These are phyloP conservation scores for Cryptoblepharus egeriae DNA, from an alignment of 2,797 vertebrate species.

Conservation along the genomic window DNA sequence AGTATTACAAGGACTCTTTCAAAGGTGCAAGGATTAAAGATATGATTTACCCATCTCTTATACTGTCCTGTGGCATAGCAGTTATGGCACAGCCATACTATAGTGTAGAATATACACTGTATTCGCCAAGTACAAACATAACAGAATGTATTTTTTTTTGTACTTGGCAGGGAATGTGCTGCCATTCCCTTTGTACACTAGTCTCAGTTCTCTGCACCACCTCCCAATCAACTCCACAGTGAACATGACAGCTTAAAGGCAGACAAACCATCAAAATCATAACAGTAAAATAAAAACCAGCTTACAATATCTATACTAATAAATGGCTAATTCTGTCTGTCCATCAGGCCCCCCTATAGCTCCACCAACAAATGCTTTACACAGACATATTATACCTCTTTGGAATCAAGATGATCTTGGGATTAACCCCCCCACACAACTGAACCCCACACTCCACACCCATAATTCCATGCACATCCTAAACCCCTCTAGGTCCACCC, in stretches of 20 bases:
- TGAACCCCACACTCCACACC: no score
- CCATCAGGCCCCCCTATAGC: no score
- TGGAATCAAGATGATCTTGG: no score
- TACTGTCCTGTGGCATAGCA: slow-evolving; percentile 46
- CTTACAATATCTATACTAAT: neutral
- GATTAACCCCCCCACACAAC: no score
- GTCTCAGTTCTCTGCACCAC: neutral
- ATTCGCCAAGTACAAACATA: neutral
- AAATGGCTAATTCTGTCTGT: no score
- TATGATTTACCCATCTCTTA: slow-evolving; percentile 21
- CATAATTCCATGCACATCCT: no score
- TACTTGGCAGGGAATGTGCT: no score
- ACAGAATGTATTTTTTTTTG: neutral
- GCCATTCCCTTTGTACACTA: neutral
- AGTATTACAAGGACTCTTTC: slow-evolving; percentile 24
- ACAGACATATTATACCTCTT: no score
- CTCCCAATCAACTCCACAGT: neutral
- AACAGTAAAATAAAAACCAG: neutral
- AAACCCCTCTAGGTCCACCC: no score
- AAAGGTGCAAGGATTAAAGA: slow-evolving; percentile 28
- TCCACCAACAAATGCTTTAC: no score
- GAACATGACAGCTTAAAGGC: neutral
- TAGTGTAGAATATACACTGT: slow-evolving; percentile 9
- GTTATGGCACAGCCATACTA: slow-evolving; percentile 39
- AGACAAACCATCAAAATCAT: neutral